These are phyloP conservation scores for Orientallactaga sibirica DNA, from an alignment of 2,797 vertebrate genomes.

Conservation along the genomic window DNA sequence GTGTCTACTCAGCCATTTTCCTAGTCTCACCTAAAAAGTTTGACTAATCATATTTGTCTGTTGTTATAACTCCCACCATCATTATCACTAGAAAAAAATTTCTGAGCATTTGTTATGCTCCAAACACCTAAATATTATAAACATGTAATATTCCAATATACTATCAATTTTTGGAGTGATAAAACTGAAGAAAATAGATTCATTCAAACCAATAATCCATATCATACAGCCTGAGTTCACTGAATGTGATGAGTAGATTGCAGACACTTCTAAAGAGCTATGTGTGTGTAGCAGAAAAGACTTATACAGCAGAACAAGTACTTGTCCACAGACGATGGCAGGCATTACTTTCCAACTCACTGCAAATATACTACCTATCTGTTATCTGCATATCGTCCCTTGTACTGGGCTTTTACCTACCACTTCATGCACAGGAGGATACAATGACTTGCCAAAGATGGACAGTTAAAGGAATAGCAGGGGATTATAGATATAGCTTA, in stretches of 20 bases:
- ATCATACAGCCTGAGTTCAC: neutral
- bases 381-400: neutral
- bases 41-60: neutral
- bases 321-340: neutral
- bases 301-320: neutral
- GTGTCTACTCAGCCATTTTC: too few relatives aligned
- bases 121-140: neutral
- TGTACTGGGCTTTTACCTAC: neutral
- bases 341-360: neutral
- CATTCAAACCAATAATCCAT: neutral
- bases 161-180: neutral
- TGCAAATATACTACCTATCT: neutral
- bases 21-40: too few relatives aligned
- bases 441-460: neutral
- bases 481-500: too few relatives aligned
- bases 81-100: neutral
- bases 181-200: neutral
- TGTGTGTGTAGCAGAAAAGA: neutral
- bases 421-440: neutral
- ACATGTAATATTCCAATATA: neutral
- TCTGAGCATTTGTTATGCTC: neutral
- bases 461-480: neutral
- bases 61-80: neutral
- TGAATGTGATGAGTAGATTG: too few relatives aligned
- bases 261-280: neutral